Evolutionary conservation across 2,888 invertebrate genomes (phyloP).

Genomic region (Leucoma salicis): DNA sequence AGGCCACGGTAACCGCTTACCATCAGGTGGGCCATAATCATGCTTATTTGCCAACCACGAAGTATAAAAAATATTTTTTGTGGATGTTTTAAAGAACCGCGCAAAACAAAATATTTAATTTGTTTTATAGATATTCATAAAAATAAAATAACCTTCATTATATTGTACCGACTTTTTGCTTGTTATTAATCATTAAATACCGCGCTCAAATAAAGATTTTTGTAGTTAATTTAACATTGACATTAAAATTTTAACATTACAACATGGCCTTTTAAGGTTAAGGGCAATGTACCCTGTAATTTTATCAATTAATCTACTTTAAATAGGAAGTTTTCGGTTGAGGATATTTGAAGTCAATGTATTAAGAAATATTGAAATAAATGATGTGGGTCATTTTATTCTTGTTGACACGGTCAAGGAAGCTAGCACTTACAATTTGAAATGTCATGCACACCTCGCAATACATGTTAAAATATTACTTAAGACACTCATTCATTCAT

Average conservation of each 20-base stretch:
- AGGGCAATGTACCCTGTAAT: conserved; percentile 23
- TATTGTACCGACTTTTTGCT: not conserved
- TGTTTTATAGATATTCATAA: too few relatives aligned
- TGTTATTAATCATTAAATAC: conserved; percentile 3
- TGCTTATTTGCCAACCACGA: too few relatives aligned
- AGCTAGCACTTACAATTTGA: too few relatives aligned
- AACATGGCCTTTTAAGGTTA: conserved; percentile 22
- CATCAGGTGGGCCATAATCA: too few relatives aligned
- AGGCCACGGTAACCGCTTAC: too few relatives aligned
- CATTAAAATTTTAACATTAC: too few relatives aligned
- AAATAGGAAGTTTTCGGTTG: conserved; percentile 9
- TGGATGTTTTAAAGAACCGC: too few relatives aligned
- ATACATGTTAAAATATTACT: too few relatives aligned
- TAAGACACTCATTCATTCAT: too few relatives aligned
- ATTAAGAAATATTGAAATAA: conserved; percentile 15
- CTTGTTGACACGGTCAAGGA: not conserved
- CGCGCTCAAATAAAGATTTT: conserved; percentile 5
- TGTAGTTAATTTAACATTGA: conserved; percentile 21
- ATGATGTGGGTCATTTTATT: not conserved
- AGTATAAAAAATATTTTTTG: too few relatives aligned
- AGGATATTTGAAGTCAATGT: conserved; percentile 7
- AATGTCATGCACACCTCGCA: too few relatives aligned
- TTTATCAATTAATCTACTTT: conserved; percentile 28
- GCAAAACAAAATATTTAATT: too few relatives aligned
- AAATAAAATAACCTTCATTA: not conserved